Percentiles rank a stretch among this genome's conserved stretches.
Evolutionary conservation across 1,140 invertebrate species (phyloP).

Genomic region (Aphelinus atriplicis): DNA sequence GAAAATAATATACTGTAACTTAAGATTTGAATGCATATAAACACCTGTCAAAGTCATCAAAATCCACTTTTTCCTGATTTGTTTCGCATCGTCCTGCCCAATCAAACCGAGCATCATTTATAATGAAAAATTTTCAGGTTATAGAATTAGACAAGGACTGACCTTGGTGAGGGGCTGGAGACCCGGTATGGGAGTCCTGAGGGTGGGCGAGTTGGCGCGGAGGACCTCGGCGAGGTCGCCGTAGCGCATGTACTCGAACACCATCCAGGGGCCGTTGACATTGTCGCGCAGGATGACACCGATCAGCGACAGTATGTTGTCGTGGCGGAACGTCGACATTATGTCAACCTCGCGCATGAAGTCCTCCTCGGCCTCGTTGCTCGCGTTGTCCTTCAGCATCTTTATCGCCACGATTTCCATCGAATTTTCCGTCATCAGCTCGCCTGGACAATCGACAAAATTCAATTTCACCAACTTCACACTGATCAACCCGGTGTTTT

Average conservation of each 20-base stretch:
- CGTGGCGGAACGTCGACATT: slow-evolving; percentile 88
- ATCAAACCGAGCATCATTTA: no score
- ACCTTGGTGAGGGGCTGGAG: slow-evolving; percentile 64
- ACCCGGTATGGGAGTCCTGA: slow-evolving; percentile 58
- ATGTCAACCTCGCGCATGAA: slow-evolving; percentile 90
- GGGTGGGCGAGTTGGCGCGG: slow-evolving; percentile 70
- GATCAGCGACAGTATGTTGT: slow-evolving; percentile 85
- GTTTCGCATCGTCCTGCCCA: no score
- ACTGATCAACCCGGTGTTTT: no score
- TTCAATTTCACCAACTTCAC: no score
- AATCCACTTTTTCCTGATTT: no score
- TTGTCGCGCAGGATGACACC: slow-evolving; percentile 81
- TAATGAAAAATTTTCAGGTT: no score
- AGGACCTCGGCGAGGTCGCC: slow-evolving; percentile 88
- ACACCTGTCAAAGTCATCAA: no score
- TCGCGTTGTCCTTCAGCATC: slow-evolving; percentile 83
- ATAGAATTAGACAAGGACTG: background rate
- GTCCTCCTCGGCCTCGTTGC: slow-evolving; percentile 84
- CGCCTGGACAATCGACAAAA: slow-evolving; percentile 61
- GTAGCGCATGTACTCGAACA: slow-evolving; percentile 92
- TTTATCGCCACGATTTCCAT: slow-evolving; percentile 81
- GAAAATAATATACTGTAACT: no score
- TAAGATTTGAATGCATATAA: no score
- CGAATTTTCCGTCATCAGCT: slow-evolving; percentile 64
- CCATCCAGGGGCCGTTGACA: slow-evolving; percentile 84